Evolutionary conservation across 2,797 vertebrate species (phyloP), one percentile per base, ranked within the genome.

Genomic region (Anabacerthia variegaticeps): DNA sequence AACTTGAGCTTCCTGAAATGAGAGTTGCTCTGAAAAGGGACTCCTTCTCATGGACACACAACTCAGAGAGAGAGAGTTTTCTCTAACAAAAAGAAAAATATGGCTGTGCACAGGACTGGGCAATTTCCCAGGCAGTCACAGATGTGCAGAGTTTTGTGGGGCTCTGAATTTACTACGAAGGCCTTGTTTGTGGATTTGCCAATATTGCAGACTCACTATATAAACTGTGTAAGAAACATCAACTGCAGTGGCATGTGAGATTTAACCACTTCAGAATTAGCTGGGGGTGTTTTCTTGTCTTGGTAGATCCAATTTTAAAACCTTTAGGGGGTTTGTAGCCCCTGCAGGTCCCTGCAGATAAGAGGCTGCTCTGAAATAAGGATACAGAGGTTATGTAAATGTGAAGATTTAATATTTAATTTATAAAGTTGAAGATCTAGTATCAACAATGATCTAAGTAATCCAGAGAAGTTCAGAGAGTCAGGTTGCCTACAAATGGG

Each of bases 1-100:
- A 94, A 82, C 68, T 92, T 68, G 27, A 85, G 95, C 93, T 95
- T 94, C 92, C 95, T 95, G 93, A 95, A 96, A 80, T 9, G 54
- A 95, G 54, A 89, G 81, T 52, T 68, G 72, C 61, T 80, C 81
- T 96, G 91, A 95, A 97, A 96, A 94, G 93, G 61, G 39, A 69
- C 49, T 79, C 63, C 94, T 96, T 91, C 90, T 93, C 34, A 44
- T 77, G 84, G 78, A 77, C 93, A 51, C 17, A 13, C 86, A 94
- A 39, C 86, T 37, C 36, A 3, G 48, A 1, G 30, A 80, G 81
- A 55, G 58, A 49, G 67, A 80, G 52, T 68, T 94, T 89, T 80
- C 69, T 54, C 65, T 51, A 54, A 77, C 75, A 89, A 62, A 74
- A 62, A 61, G 88, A 8, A 87, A 95, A 95, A 91, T 77, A 89